Evolutionary conservation across 2,113 vertebrate species (phyloP).

Genomic region (Chionodraco myersi): DNA sequence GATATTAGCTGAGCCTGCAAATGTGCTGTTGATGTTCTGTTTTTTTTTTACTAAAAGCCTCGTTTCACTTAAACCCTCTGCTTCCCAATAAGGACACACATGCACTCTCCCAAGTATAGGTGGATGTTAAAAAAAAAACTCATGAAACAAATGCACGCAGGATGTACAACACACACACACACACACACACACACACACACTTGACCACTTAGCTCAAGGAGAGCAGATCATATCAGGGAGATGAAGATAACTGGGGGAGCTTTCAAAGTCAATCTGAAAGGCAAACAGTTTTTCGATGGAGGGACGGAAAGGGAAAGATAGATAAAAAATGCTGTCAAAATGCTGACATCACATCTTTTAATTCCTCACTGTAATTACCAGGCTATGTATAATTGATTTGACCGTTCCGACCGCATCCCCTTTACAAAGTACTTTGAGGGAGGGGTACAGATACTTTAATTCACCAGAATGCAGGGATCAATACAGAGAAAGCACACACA

Average conservation of each 20-base stretch:
- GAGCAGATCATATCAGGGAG: constrained; percentile 49
- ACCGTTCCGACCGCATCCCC: constrained; percentile 68
- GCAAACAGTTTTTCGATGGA: constrained; percentile 54
- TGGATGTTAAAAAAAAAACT: constrained; percentile 16
- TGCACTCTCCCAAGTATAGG: constrained; percentile 26
- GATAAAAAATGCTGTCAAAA: constrained; percentile 45
- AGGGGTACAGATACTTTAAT: constrained; percentile 73
- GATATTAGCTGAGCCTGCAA: constrained; percentile 79
- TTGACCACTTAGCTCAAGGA: constrained; percentile 60
- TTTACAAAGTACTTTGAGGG: constrained; percentile 80
- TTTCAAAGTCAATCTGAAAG: constrained; percentile 58
- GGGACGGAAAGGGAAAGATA: constrained; percentile 22
- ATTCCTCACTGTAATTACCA: constrained; percentile 84
- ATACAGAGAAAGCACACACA: constrained; percentile 35
- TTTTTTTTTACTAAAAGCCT: constrained; percentile 87
- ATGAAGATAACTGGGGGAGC: constrained; percentile 51
- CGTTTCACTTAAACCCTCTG: constrained; percentile 74
- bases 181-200: constrained; percentile 24
- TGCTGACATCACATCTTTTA: constrained; percentile 84
- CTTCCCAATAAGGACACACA: constrained; percentile 34
- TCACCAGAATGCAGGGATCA: constrained; percentile 70
- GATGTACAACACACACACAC: constrained; percentile 25
- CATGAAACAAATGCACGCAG: constrained; percentile 34
- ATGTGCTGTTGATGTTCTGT: constrained; percentile 72
- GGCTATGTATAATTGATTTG: constrained; percentile 85